Evolutionary conservation across 2,797 vertebrate genomes (phyloP).

Genomic region (Taeniopygia guttata): DNA sequence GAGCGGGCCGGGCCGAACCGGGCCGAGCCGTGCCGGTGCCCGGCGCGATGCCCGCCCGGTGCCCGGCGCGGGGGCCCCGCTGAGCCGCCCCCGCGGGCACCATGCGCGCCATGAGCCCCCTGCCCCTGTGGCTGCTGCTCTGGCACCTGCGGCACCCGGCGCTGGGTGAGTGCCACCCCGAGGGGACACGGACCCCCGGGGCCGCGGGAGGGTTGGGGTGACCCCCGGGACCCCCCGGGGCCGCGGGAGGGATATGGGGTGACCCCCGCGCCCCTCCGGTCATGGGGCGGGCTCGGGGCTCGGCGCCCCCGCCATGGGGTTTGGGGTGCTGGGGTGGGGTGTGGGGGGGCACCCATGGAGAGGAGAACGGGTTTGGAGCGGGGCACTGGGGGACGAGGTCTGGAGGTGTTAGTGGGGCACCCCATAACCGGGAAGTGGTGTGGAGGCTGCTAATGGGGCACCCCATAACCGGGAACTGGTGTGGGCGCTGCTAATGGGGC

Average conservation of each 20-base stretch:
- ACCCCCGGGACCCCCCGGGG: not conserved
- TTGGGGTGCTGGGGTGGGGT: not conserved
- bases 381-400: not conserved
- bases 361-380: not conserved
- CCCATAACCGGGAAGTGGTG: rapidly evolving
- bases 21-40: not conserved
- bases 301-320: not conserved
- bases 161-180: not conserved
- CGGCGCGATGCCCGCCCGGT: not conserved
- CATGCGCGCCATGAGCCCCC: not conserved
- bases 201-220: not conserved
- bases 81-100: not conserved
- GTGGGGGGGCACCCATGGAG: not conserved
- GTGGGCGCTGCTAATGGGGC: too few species aligned
- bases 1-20: not conserved
- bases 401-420: not conserved
- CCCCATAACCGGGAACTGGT: rapidly evolving
- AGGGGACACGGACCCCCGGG: not conserved
- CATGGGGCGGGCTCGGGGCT: not conserved
- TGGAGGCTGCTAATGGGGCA: rapidly evolving
- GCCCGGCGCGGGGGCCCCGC: not conserved
- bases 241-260: not conserved
- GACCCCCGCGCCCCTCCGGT: not conserved
- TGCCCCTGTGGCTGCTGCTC: not conserved
- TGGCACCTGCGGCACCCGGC: not conserved